Base-by-base conservation (phyloP, 2,113 vertebrate genomes). In the Petroica traversi region DNA sequence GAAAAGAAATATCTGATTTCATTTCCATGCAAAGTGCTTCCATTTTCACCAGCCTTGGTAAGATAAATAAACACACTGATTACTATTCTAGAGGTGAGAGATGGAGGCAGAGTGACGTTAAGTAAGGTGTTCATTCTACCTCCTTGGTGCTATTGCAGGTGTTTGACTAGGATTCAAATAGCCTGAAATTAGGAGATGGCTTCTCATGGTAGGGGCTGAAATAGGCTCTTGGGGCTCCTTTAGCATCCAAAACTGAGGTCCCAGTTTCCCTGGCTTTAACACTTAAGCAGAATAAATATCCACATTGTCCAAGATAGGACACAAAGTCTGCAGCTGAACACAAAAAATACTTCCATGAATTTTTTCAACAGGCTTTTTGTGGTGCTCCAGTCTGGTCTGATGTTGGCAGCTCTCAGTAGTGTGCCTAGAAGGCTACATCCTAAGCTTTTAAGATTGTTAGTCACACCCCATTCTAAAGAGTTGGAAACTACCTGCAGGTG, bases 351-450 rank as follows among this genome's bases (percentile, higher is more conserved):
- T 29, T 84, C 19, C 10, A 52, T 0, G 0, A 34, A 4, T 51
- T 62, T 46, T 54, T 34, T 75, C 29, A 57, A 31, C 1, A 8
- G 15, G 9, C 5, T 81, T 92, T 76, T 34, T 69, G 51, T 34
- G 64, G 16, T 34, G 36, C 10, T 67, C 7, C 33, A 34, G 12
- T 38, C 55, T 85, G 20, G 20, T 71, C n/a, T 1, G 0, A 33
- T 0, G 0, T 28, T 68, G n/a, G 13, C 51, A 54, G 12, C 22
- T 73, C 54, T 61, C 18, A 24, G 33, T 16, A 25, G 4, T n/a
- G 25, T 58, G 17, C 55, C 51, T 64, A 77, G 72, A 77, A 83
- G 33, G 33, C 46, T 64, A 6, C 16, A 68, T 25, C 26, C 9
- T 20, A 26, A n/a, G 15, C 17, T 90, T 90, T 74, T 40, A 43